Base-by-base conservation (phyloP, 2,113 vertebrate genomes). In the Lagopus muta region DNA sequence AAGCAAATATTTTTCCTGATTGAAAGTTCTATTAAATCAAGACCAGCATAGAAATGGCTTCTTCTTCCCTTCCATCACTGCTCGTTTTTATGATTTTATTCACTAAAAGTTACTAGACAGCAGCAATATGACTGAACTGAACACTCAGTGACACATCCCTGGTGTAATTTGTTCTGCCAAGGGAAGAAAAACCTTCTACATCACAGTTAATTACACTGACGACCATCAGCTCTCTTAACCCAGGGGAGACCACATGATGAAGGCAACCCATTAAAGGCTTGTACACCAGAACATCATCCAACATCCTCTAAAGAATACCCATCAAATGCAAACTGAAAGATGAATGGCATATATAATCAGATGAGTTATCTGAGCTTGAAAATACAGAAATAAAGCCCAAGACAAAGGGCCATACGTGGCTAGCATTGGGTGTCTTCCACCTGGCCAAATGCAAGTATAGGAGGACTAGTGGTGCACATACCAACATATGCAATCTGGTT, bases 51-150 rank as follows among this genome's bases (percentile, higher is more conserved):
- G 75, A 75, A 67, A 71, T 8, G 11, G 21, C 38, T 38, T 82
- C 76, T 48, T 13, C 7, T 40, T 79, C 70, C 89, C 93, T 86
- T 90, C 73, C 80, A 36, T 72, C 52, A 13, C 28, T 76, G 60
- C 70, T 60, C 15, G 17, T 52, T 89, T 67, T 67, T 42, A 52
- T 25, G 30, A 34, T 62, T 62, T 86, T 74, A 83, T 75, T 81
- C 62, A 67, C 79, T 88, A 92, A 78, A 86, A 60, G 61, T 86
- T 30, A 91, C 38, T 89, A 76, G 52, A 64, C 27, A 52, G 72
- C 18, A n/a, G 40, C 75, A 61, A 86, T 93, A 55, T 67, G 78
- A 75, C 54, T 88, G 8, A 82, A 47, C 43, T 80, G 38, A 94
- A 90, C 55, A 34, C 8, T 50, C 50, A 89, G 84, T 22, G 19